phyloP scores from a whole-genome alignment of 2,888 invertebrate species.

The Dasypogon diadema region DNA sequence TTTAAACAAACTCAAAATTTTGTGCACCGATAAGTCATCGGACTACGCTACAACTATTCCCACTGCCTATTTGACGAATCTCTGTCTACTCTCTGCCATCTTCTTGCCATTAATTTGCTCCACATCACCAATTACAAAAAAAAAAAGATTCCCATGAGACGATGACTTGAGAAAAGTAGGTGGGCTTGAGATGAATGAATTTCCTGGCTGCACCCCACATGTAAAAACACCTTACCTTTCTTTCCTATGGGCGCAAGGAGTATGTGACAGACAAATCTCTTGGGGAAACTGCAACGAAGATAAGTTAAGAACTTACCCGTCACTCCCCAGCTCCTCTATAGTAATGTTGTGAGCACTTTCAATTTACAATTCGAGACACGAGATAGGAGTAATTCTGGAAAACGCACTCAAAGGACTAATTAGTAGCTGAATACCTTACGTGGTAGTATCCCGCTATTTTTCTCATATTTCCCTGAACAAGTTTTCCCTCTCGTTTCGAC shows the following conservation, averaged over 20 bases:
- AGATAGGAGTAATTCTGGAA: constrained; percentile 48
- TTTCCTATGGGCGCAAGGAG: not conserved
- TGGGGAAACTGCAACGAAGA: not conserved
- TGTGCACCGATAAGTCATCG: too few relatives aligned
- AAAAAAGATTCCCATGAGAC: constrained; percentile 12
- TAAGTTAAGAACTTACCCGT: not conserved
- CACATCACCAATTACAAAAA: not conserved
- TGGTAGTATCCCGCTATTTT: constrained; percentile 26
- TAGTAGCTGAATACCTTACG: constrained; percentile 50
- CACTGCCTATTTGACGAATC: not conserved
- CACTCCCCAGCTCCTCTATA: not conserved
- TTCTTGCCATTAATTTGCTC: constrained; percentile 1
- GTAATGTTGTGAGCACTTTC: constrained; percentile 10
- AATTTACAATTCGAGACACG: constrained; percentile 35
- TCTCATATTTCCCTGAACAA: not conserved
- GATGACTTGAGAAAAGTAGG: not conserved
- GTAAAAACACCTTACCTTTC: not conserved
- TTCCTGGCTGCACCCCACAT: not conserved
- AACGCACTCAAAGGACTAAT: constrained; percentile 55
- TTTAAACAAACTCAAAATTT: too few relatives aligned
- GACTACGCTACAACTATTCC: too few relatives aligned
- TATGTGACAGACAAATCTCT: not conserved
- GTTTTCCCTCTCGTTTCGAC: not conserved
- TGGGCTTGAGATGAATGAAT: not conserved
- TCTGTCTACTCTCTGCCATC: constrained; percentile 6